Evolutionary conservation across 2,888 invertebrate genomes (phyloP).

Genomic region (Drosophila paramelanica): DNA sequence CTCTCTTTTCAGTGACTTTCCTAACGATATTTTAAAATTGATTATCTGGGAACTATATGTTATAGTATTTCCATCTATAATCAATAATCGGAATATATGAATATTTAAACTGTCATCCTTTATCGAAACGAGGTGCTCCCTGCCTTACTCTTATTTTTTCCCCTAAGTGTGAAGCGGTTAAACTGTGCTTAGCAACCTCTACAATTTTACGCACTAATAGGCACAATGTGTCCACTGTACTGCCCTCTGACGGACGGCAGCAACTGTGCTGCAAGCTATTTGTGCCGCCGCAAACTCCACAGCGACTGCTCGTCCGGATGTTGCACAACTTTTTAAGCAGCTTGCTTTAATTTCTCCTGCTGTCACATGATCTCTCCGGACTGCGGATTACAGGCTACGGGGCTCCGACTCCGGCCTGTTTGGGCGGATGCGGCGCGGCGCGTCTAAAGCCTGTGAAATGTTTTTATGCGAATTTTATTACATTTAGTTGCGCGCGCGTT

Average conservation of each 20-base stretch:
- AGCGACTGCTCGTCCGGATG: constrained; percentile 54
- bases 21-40: no score
- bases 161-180: no score
- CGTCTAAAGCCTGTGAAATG: constrained; percentile 65
- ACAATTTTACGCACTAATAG: background rate
- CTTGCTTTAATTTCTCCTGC: constrained; percentile 62
- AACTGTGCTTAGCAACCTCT: no score
- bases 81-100: no score
- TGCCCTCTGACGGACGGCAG: background rate
- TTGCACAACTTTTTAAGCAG: constrained; percentile 71
- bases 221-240: constrained; percentile 20
- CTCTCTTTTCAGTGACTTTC: no score
- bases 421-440: constrained; percentile 38
- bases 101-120: no score
- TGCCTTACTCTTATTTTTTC: no score
- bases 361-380: constrained; percentile 55
- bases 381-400: constrained; percentile 1
- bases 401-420: constrained; percentile 7
- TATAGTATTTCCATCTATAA: no score
- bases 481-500: constrained; percentile 53
- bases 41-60: no score
- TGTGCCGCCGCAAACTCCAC: constrained; percentile 39
- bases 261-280: constrained; percentile 29
- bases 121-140: no score
- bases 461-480: constrained; percentile 78